Evolutionary conservation across 2,888 invertebrate species (phyloP).

Genomic region (Stegophylla sp.): DNA sequence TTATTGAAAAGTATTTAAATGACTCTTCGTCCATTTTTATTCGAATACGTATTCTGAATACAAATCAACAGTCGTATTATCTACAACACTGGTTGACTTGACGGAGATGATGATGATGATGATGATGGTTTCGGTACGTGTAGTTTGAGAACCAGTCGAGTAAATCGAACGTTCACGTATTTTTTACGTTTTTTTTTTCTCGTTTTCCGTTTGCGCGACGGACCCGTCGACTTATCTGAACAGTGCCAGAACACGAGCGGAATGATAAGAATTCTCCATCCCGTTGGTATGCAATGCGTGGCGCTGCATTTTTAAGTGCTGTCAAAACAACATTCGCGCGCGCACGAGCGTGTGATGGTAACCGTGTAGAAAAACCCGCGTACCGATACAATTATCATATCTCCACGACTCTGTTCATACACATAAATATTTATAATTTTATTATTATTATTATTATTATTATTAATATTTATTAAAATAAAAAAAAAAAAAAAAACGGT

Average conservation of each 20-base stretch:
- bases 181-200: not conserved
- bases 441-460: not conserved
- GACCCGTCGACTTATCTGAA: not conserved
- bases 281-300: slow-evolving; percentile 14
- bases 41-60: too few species aligned
- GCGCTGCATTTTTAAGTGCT: slow-evolving; percentile 30
- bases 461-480: too few species aligned
- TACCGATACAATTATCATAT: not conserved
- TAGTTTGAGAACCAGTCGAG: too few species aligned
- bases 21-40: too few species aligned
- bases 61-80: too few species aligned
- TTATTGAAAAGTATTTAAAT: too few species aligned
- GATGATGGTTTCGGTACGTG: too few species aligned
- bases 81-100: too few species aligned
- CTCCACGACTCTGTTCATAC: not conserved
- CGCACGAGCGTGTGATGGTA: not conserved
- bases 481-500: too few species aligned
- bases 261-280: slow-evolving; percentile 29
- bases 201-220: not conserved
- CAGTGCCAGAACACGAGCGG: not conserved
- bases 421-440: not conserved
- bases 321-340: slow-evolving; percentile 11
- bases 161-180: slow-evolving; percentile 30
- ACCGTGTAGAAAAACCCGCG: not conserved
- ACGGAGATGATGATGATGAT: too few species aligned